Conservation (phyloP, 2,888 invertebrate species). For the Drosophila kambysellisi region DNA sequence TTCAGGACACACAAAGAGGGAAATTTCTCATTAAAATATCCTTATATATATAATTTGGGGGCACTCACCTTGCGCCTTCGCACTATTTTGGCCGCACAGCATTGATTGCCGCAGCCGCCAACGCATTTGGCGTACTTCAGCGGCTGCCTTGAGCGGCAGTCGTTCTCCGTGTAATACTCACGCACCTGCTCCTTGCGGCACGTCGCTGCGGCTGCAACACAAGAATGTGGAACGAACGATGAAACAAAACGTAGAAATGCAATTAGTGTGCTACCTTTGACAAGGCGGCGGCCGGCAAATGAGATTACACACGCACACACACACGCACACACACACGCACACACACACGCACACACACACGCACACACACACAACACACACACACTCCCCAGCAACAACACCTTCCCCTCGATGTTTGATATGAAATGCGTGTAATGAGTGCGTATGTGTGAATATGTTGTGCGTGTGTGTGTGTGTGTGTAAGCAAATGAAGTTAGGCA, state of each 20-base stretch:
- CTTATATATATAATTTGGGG: not conserved
- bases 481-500: slow-evolving; percentile 57
- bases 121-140: slow-evolving; percentile 95
- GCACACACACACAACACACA: not conserved
- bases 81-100: slow-evolving; percentile 96
- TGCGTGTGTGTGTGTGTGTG: slow-evolving; percentile 18
- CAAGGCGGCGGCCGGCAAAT: slow-evolving; percentile 58
- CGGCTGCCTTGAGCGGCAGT: slow-evolving; percentile 95
- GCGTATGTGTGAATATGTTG: slow-evolving; percentile 14
- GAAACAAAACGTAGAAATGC: slow-evolving; percentile 52
- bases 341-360: not conserved
- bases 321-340: not conserved
- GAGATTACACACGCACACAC: slow-evolving; percentile 54
- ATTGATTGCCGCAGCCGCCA: slow-evolving; percentile 92
- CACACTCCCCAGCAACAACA: not conserved
- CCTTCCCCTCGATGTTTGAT: slow-evolving; percentile 26
- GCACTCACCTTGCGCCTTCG: slow-evolving; percentile 94
- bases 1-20: not conserved
- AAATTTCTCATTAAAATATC: not conserved
- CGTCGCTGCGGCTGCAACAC: slow-evolving; percentile 88
- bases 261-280: slow-evolving; percentile 60
- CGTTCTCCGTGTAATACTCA: slow-evolving; percentile 95
- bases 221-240: slow-evolving; percentile 6
- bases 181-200: slow-evolving; percentile 96
- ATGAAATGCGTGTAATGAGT: slow-evolving; percentile 30